Conservation (phyloP, 64 coral and sea anemone genomes). For the Cladopsammia gracilis region DNA sequence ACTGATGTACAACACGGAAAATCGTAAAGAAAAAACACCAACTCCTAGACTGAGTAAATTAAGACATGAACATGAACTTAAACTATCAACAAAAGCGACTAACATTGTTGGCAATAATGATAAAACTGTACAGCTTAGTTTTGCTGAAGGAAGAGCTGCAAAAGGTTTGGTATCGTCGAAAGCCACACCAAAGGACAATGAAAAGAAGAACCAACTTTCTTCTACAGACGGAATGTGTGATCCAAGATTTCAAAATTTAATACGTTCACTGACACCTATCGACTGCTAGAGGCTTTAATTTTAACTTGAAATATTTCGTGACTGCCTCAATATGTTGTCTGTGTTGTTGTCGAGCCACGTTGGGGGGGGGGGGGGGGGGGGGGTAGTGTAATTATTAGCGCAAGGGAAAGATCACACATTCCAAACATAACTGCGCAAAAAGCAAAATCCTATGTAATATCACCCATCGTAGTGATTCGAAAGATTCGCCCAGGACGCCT, state of each 20-base stretch:
- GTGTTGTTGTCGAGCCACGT: too few relatives aligned
- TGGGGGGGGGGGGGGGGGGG: too few relatives aligned
- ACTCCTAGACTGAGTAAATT: background rate
- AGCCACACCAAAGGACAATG: background rate
- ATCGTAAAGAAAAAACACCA: background rate
- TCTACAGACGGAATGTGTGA: background rate
- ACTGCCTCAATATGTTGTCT: too few relatives aligned
- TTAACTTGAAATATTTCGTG: too few relatives aligned
- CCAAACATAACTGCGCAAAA: too few relatives aligned
- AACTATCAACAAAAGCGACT: background rate
- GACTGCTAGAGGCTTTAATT: background rate
- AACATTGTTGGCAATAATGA: background rate
- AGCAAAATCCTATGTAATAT: too few relatives aligned
- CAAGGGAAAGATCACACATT: too few relatives aligned
- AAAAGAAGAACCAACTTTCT: background rate
- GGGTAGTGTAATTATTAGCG: too few relatives aligned
- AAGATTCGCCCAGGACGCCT: too few relatives aligned
- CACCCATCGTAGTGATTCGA: too few relatives aligned
- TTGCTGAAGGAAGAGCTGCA: background rate
- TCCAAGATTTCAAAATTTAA: constrained; percentile 30
- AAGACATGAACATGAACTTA: too few relatives aligned
- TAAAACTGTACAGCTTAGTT: background rate
- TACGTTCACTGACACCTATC: constrained; percentile 10
- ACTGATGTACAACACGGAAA: too few relatives aligned
- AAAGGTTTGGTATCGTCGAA: background rate